A percentile compares a stretch with the other conserved stretches of the same genome.
phyloP scores from a whole-genome alignment of 1,140 invertebrate genomes.

The Leptopilina boulardi region DNA sequence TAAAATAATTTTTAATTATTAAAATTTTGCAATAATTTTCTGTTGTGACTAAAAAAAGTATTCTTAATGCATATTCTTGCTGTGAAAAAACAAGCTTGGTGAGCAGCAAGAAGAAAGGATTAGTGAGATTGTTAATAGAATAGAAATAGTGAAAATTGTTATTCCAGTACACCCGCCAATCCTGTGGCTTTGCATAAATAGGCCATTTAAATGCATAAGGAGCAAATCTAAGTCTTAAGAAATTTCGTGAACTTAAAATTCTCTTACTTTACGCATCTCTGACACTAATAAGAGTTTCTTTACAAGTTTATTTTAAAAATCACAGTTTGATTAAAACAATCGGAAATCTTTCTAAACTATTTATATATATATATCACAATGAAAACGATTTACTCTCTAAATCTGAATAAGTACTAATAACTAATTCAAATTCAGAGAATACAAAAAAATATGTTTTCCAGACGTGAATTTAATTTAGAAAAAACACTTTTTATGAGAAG shows the following conservation, averaged over 20 bases:
- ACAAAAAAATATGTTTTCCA: too few relatives aligned
- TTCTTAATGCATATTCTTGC: background rate
- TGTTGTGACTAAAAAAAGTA: background rate
- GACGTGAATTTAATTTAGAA: too few relatives aligned
- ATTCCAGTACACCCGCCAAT: conserved; percentile 16
- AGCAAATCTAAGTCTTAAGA: conserved; percentile 25
- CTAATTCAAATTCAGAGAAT: too few relatives aligned
- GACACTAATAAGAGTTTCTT: conserved; percentile 2
- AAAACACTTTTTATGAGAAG: too few relatives aligned
- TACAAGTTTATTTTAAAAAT: background rate
- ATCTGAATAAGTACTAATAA: too few relatives aligned
- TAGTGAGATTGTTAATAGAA: conserved; percentile 26
- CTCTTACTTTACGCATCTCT: conserved; percentile 19
- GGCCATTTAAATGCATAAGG: conserved; percentile 30
- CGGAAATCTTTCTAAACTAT: background rate
- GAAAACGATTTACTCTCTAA: too few relatives aligned
- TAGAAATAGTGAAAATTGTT: conserved; percentile 27
- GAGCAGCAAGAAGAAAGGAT: background rate
- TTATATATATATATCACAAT: too few relatives aligned
- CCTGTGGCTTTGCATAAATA: conserved; percentile 18
- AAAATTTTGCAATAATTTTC: too few relatives aligned
- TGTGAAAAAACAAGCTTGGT: background rate
- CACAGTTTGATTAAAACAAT: background rate
- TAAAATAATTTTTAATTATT: too few relatives aligned
- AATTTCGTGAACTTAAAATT: conserved; percentile 21